These are phyloP conservation scores for Odontocerum albicorne DNA, from an alignment of 2,888 invertebrate species.

Conservation along the genomic window DNA sequence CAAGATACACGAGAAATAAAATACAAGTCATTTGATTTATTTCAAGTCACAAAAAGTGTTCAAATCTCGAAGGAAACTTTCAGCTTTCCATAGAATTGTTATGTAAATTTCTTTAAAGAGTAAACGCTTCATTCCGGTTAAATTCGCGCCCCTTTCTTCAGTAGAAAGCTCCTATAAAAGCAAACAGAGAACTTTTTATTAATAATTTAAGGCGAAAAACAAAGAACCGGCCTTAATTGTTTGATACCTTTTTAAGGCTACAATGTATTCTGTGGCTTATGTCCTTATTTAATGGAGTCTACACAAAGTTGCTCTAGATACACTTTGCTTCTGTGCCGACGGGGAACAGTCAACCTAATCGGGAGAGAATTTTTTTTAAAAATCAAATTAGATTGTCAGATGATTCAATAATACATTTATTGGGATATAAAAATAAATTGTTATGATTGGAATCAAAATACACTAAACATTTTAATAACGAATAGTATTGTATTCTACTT, in stretches of 20 bases:
- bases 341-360: slow-evolving; percentile 29
- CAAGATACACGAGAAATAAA: too few species aligned
- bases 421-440: too few species aligned
- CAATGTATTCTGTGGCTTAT: slow-evolving; percentile 37
- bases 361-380: too few species aligned
- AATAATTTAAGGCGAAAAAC: slow-evolving; percentile 38
- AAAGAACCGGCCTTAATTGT: slow-evolving; percentile 37
- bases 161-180: slow-evolving; percentile 33
- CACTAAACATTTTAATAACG: too few species aligned
- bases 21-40: too few species aligned
- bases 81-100: slow-evolving; percentile 4
- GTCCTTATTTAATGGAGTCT: slow-evolving; percentile 37
- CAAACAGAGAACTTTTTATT: slow-evolving; percentile 35
- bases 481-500: too few species aligned
- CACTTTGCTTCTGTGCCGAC: slow-evolving; percentile 12
- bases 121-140: slow-evolving; percentile 6
- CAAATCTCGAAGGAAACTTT: not conserved
- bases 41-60: too few species aligned
- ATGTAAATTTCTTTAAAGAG: slow-evolving; percentile 3
- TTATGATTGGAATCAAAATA: too few species aligned
- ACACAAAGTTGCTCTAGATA: slow-evolving; percentile 18
- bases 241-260: slow-evolving; percentile 38
- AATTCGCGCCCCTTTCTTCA: slow-evolving; percentile 12
- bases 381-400: too few species aligned
- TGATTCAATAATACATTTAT: too few species aligned